A percentile compares a stretch with the other conserved stretches of the same genome.
Conservation (phyloP, 2,113 vertebrate species). For the Lepisosteus oculatus region DNA sequence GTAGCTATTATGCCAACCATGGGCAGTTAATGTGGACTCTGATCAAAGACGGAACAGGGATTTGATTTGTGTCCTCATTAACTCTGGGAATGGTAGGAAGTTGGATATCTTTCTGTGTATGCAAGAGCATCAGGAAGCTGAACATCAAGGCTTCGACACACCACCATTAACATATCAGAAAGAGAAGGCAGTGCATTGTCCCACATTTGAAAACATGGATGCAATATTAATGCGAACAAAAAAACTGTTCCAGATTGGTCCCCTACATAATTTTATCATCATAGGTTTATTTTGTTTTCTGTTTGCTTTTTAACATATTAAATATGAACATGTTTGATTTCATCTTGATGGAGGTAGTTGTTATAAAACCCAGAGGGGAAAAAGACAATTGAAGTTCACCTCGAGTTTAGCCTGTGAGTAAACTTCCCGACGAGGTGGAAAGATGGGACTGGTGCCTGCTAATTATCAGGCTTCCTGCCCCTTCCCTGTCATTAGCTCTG, state of each 20-base stretch:
- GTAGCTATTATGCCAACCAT: conserved; percentile 57
- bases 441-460: conserved; percentile 15
- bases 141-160: conserved; percentile 43
- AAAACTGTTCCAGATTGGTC: neutral
- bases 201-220: conserved; percentile 15
- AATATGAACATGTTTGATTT: no score
- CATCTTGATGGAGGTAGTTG: no score
- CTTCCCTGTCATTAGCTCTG: conserved; percentile 24
- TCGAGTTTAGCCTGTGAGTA: neutral
- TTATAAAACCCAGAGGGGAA: no score
- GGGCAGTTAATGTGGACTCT: conserved; percentile 54
- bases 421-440: neutral
- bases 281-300: conserved; percentile 12
- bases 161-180: conserved; percentile 51
- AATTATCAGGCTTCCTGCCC: conserved; percentile 26
- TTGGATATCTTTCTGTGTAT: no score
- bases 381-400: neutral
- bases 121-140: conserved; percentile 28
- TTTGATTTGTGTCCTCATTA: conserved; percentile 50
- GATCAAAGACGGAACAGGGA: conserved; percentile 51
- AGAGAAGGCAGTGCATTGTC: conserved; percentile 18
- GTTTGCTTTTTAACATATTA: no score
- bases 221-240: no score
- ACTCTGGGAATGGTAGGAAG: conserved; percentile 18
- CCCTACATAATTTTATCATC: conserved; percentile 20